Percentiles rank a stretch among this genome's conserved stretches.
These are phyloP conservation scores for Mimumesa dahlbomi DNA, from an alignment of 2,888 invertebrate species.

Conservation along the genomic window DNA sequence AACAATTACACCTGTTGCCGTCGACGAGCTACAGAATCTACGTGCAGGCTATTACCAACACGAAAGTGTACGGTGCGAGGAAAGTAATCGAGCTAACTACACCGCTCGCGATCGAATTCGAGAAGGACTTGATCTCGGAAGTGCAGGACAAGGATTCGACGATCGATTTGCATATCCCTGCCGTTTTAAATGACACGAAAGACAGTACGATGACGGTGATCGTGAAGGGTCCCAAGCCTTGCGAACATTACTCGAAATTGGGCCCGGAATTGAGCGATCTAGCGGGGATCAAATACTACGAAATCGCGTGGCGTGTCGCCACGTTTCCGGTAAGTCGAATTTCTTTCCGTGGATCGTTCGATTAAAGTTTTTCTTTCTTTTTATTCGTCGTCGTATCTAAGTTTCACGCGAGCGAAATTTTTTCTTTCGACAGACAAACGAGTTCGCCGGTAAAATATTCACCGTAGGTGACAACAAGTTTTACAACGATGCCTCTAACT, in stretches of 20 bases:
- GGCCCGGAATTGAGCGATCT: not conserved
- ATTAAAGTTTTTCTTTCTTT: not conserved
- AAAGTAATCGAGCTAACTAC: constrained; percentile 9
- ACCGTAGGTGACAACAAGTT: constrained; percentile 55
- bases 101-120: constrained; percentile 38
- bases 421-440: constrained; percentile 47
- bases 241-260: constrained; percentile 24
- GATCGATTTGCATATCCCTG: constrained; percentile 58
- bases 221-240: constrained; percentile 52
- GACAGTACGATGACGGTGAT: constrained; percentile 46
- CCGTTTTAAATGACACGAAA: constrained; percentile 53
- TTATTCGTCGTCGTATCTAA: no score
- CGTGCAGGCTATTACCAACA: constrained; percentile 49
- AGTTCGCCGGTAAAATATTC: constrained; percentile 42
- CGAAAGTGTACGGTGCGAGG: not conserved
- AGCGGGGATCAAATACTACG: constrained; percentile 17
- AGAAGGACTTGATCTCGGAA: constrained; percentile 9
- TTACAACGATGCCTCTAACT: constrained; percentile 47
- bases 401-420: no score
- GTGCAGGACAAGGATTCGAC: constrained; percentile 26
- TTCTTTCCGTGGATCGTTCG: no score
- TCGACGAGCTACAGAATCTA: constrained; percentile 55
- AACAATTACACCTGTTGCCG: constrained; percentile 48
- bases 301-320: constrained; percentile 49
- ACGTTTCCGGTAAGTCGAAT: constrained; percentile 46